Evolutionary conservation across 2,797 vertebrate species (phyloP), one percentile per base, ranked within the genome.

Genomic region (Sebastes minor): DNA sequence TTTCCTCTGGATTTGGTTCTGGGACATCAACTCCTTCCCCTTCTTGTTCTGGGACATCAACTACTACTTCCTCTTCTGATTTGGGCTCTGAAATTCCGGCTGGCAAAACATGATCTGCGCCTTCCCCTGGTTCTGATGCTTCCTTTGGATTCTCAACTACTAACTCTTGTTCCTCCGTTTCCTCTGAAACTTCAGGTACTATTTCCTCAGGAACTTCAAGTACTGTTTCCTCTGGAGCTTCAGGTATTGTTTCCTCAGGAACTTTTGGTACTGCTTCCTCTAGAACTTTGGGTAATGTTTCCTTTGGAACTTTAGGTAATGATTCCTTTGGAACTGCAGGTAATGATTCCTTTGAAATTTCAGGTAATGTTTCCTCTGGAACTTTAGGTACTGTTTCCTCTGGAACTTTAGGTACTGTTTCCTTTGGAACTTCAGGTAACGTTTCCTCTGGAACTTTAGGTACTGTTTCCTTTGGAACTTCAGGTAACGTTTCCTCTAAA

Each of bases 1-100:
- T 32, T 16, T 85, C 84, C 18, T 88, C 81, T 83, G 78, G 73
- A 56, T 61, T 14, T 5, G 32, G 38, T 75, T 82, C 81, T 78
- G 49, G 11, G 42, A 53, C 9, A n/a, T 71, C 66, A 46, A 55
- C 38, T 22, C 32, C 32, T 33, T 33, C 9, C 32, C 32, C 32
- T 33, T 33, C 32, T 33, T 33, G 46, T 74, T 82, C 81, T 78
- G 49, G 11, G 42, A 53, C 12, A n/a, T 72, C 66, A 49, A 56
- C 42, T 22, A 14, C 28, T n/a, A 5, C 65, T 70, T 63, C 62
- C 14, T 59, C 42, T 56, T 72, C 62, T 33, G 71, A 56, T 69
- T 75, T 56, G 22, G 71, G 25, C 3, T 86, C 81, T 76, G 69
- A 78, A 68, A 27, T 38, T 2, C 18, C 68, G 2, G 75, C 22